phyloP scores from a whole-genome alignment of 1,140 invertebrate species.

The Drosophila paulistorum region DNA sequence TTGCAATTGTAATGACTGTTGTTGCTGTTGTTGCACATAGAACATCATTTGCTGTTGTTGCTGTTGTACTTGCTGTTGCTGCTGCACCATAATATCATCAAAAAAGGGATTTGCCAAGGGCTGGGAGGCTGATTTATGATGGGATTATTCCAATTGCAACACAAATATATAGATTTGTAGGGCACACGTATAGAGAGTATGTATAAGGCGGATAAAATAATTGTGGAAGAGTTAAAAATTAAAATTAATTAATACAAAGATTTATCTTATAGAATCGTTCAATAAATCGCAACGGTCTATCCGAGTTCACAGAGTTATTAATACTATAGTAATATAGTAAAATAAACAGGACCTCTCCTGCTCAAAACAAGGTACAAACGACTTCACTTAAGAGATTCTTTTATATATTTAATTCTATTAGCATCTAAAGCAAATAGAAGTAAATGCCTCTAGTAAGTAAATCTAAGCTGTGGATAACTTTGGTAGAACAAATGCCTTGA shows the following conservation, averaged over 20 bases:
- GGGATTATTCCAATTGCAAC: conserved; percentile 33
- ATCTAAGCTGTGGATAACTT: too few relatives aligned
- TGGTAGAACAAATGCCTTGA: background rate
- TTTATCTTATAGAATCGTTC: background rate
- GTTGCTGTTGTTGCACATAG: conserved; percentile 52
- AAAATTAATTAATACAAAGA: background rate
- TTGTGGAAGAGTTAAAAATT: background rate
- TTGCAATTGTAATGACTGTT: conserved; percentile 35
- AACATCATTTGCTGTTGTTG: conserved; percentile 41
- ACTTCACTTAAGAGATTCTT: too few relatives aligned
- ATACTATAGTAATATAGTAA: too few relatives aligned
- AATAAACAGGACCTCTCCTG: too few relatives aligned
- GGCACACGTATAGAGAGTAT: background rate
- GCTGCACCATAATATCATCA: conserved; percentile 63
- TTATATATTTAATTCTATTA: too few relatives aligned
- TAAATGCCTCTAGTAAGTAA: too few relatives aligned
- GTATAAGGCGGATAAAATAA: conserved; percentile 10
- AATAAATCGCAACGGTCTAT: background rate
- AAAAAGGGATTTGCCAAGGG: conserved; percentile 80
- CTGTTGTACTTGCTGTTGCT: conserved; percentile 31
- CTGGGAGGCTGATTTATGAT: conserved; percentile 41
- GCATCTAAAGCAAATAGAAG: too few relatives aligned
- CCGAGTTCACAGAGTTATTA: too few relatives aligned
- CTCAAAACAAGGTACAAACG: too few relatives aligned
- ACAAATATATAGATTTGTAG: conserved; percentile 42